Base-by-base conservation (phyloP, 2,113 vertebrate species). In the Ondatra zibethicus region DNA sequence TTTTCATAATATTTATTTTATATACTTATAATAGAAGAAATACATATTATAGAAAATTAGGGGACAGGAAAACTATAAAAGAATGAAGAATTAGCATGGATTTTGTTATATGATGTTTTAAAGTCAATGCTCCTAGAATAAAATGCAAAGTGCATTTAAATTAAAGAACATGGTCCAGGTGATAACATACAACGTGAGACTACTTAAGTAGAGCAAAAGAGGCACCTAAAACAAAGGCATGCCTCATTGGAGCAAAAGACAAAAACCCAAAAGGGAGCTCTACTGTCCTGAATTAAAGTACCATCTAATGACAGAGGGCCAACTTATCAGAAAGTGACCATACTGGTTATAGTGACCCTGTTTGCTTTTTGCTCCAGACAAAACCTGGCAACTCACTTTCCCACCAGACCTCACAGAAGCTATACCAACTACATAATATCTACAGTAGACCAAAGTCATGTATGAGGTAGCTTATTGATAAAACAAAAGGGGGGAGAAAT, bases 121-220 rank as follows among this genome's bases (percentile, higher is more conserved):
- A 93, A 93, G 55, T 36, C 76, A 70, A 82, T 42, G 7, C 76
- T 93, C 81, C n/a, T 84, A 23, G n/a, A 81, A 85, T 92, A 92
- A 80, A 95, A 94, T 78, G 90, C 88, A 42, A 93, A 65, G 12
- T 61, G 14, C 70, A 82, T 96, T 96, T 97, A 76, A 88, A 97
- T 92, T 36, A 66, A 94, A 92, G 81, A 13, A 29, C 12, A 63
- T 36, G 25, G 58, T 13, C 42, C 87, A 95, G 52, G 76, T 89
- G 52, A 77, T 81, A 82, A 73, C 19, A 31, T 42, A 2, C 3
- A 5, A 92, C 2, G 23, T 50, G 39, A 73, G 58, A 33, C 58
- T 87, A 5, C 45, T 55, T 50, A 50, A 11, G 17, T n/a, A 21
- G 27, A 88, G 2, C n/a, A 91, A 85, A 45, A 93, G n/a, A 90